Percentiles rank a stretch among this genome's conserved stretches.
These are phyloP conservation scores for Petrocephalus microphthalmus DNA, from an alignment of 2,113 vertebrate species.

Conservation along the genomic window DNA sequence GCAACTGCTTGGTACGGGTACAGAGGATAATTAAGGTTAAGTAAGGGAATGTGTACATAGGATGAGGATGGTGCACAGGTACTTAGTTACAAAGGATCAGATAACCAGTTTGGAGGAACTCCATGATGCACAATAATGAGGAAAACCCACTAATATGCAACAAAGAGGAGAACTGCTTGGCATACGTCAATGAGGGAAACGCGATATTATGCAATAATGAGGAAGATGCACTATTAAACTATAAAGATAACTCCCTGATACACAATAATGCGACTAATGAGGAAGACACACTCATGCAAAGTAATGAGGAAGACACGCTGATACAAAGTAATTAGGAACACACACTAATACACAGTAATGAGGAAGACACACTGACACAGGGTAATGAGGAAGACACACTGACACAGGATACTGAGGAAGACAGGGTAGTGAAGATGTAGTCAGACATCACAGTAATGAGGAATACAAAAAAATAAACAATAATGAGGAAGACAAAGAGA, in stretches of 20 bases:
- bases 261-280: neutral
- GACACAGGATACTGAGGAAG: neutral
- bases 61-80: neutral
- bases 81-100: neutral
- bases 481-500: neutral
- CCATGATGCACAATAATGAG: neutral
- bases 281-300: neutral
- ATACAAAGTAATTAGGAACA: neutral
- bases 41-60: neutral
- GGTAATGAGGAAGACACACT: neutral
- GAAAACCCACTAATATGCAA: neutral
- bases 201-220: neutral
- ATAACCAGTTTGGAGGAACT: neutral
- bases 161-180: neutral
- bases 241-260: neutral
- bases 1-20: neutral
- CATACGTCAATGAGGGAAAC: neutral
- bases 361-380: neutral
- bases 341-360: neutral
- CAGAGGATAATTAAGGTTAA: neutral
- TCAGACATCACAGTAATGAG: neutral
- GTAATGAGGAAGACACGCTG: neutral
- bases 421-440: too few relatives aligned
- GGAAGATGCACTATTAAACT: neutral
- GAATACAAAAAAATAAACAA: neutral